Base-by-base conservation (phyloP, 64 coral and sea anemone species). In the Pocillopora verrucosa region DNA sequence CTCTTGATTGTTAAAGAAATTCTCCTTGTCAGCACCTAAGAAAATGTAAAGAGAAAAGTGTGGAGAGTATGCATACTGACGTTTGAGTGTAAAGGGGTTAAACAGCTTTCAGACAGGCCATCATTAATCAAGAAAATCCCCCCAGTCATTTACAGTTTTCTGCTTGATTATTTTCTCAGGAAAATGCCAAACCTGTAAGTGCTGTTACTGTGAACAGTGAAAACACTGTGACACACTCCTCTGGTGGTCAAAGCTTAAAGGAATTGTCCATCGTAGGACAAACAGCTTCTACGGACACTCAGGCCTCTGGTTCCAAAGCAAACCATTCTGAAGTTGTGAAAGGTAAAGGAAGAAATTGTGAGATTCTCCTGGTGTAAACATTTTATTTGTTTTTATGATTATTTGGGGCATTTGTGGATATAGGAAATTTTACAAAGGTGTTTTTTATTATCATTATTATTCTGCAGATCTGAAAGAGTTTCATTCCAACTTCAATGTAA, bases 391-490 rank as follows among this genome's bases (percentile, higher is more conserved):
- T 22, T 22, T 5, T 22, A 19, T 19, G 15, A 22, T 17, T 65
- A 16, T 22, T 65, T 65, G 14, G 13, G 13, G 5, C 63, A 16
- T 22, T 15, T 15, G 63, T 19, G 13, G 20, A 65, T 22, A 0
- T 17, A 2, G 11, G 2, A 63, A 9, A 17, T 2, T 4, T 63
- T 2, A 63, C 61, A 63, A 15, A 63, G 3, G 16, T 4, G 3
- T 63, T 63, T 15, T n/a, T n/a, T 69, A 10, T 69, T 51, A 16
- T 20, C 22, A 1, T 19, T 14, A 51, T 59, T 59, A 20, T 11
- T 79, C 59, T 45, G 7, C 37, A 79, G 76, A 79, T 59, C 22
- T 79, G 51, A 79, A 79, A 13, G 45, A 79, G 2, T 79, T 79
- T 16, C 45, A 58, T 16, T 56, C 56, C 13, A 79, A 79, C 56